phyloP scores from a whole-genome alignment of 1,140 invertebrate species.

The Bombus consobrinus region DNA sequence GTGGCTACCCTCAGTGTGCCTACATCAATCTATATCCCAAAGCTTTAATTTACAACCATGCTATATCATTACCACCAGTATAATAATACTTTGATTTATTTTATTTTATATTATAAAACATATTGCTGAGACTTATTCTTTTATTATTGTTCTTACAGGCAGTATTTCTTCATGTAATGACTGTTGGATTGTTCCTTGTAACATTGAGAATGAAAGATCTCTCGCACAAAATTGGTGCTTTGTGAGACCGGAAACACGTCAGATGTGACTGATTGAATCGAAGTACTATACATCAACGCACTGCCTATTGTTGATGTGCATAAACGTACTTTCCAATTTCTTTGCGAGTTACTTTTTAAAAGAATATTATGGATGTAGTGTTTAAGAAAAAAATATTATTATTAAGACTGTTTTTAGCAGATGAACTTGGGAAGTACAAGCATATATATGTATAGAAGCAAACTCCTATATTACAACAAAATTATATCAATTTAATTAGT shows the following conservation, averaged over 20 bases:
- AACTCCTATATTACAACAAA: neutral
- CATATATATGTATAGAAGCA: neutral
- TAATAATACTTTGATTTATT: no score
- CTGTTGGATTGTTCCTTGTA: neutral
- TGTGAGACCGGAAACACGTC: neutral
- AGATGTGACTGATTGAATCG: conserved; percentile 8
- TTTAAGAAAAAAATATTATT: conserved; percentile 21
- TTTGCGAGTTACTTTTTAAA: conserved; percentile 8
- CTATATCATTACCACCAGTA: no score
- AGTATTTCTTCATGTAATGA: conserved; percentile 76
- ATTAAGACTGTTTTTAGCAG: conserved; percentile 15
- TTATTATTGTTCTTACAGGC: conserved; percentile 66
- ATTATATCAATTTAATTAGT: neutral
- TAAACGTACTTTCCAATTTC: conserved; percentile 46
- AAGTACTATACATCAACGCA: conserved; percentile 27
- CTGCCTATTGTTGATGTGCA: conserved; percentile 39
- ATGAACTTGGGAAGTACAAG: conserved; percentile 25
- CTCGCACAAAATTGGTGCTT: conserved; percentile 9
- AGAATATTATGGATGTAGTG: neutral
- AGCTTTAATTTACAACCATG: no score
- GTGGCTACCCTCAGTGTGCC: no score
- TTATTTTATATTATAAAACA: no score
- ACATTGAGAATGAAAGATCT: conserved; percentile 16
- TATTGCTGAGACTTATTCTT: neutral
- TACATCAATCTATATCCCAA: no score